Evolutionary conservation across 2,888 invertebrate genomes (phyloP).

Genomic region (Callyntrura sp.): DNA sequence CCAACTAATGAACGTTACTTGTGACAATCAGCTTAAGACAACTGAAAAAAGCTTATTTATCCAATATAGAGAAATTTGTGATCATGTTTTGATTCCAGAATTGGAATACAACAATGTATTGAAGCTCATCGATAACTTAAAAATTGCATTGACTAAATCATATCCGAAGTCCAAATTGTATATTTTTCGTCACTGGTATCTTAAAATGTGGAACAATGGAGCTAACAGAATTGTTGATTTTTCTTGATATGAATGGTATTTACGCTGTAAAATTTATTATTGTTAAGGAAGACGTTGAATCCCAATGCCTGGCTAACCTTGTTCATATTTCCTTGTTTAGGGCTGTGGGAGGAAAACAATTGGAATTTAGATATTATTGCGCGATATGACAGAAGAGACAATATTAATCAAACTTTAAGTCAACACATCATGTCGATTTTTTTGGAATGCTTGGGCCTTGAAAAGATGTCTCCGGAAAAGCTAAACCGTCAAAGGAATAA

Average conservation of each 20-base stretch:
- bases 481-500: not conserved
- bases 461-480: not conserved
- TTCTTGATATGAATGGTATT: slow-evolving; percentile 3
- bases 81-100: not conserved
- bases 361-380: not conserved
- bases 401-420: not conserved
- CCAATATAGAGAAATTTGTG: not conserved
- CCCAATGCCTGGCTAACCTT: no score
- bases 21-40: not conserved
- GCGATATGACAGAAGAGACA: not conserved
- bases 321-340: not conserved
- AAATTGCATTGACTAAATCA: not conserved
- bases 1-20: not conserved
- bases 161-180: not conserved
- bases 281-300: no score
- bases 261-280: no score
- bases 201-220: not conserved
- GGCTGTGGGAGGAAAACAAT: not conserved
- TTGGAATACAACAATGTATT: not conserved
- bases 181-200: slow-evolving; percentile 29
- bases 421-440: not conserved
- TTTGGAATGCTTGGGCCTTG: not conserved
- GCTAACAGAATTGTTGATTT: not conserved
- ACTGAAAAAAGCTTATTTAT: not conserved
- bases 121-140: not conserved